A percentile compares a stretch with the other conserved stretches of the same genome.
Conservation (phyloP, 2,113 vertebrate genomes). For the Cricetomys ansorgei region DNA sequence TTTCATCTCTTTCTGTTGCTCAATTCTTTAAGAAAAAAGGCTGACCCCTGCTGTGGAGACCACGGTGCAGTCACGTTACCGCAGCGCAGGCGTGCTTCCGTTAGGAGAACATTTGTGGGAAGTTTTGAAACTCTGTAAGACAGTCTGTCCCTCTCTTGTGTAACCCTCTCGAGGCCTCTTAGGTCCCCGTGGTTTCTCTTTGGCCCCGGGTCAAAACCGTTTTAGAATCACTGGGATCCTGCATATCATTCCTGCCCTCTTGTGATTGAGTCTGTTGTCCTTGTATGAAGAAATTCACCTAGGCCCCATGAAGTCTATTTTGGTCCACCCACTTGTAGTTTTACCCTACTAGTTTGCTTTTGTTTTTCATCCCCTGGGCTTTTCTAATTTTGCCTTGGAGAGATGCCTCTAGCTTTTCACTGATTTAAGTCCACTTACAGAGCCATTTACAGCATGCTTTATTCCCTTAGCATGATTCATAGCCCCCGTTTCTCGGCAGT, state of each 20-base stretch:
- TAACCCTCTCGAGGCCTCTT: neutral
- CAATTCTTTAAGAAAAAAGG: neutral
- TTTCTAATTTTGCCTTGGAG: neutral
- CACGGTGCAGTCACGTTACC: neutral
- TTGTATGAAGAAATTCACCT: conserved; percentile 22
- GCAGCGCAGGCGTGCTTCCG: neutral
- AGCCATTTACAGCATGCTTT: conserved; percentile 10
- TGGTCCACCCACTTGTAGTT: neutral
- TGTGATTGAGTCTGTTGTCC: conserved; percentile 33
- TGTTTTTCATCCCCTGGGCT: conserved; percentile 7
- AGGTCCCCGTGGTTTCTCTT: neutral
- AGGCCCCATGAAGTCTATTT: conserved; percentile 41
- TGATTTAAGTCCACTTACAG: conserved; percentile 35
- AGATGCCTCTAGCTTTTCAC: neutral
- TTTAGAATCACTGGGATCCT: neutral
- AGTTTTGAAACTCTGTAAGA: conserved; percentile 20
- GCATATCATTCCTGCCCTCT: neutral
- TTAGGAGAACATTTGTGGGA: neutral
- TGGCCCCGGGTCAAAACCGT: conserved; percentile 28
- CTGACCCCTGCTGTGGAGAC: neutral
- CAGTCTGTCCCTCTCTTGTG: neutral
- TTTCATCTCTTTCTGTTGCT: neutral
- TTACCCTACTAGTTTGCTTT: neutral
- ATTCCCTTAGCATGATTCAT: neutral
- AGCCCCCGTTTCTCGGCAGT: neutral